phyloP scores from a whole-genome alignment of 2,797 vertebrate species.

The Hyperoplus immaculatus region DNA sequence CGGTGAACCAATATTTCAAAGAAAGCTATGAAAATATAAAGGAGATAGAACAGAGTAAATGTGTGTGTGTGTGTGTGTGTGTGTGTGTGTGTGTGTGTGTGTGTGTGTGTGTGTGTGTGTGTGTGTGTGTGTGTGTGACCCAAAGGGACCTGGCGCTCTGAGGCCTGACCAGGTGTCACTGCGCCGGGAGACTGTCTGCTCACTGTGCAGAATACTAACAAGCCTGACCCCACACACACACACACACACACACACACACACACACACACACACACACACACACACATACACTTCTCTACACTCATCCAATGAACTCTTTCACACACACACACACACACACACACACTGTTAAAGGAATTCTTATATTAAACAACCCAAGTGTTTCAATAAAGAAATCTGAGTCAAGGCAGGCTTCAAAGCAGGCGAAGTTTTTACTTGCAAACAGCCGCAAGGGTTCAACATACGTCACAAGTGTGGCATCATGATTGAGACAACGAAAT shows the following conservation, averaged over 20 bases:
- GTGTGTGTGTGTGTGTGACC: slow-evolving; percentile 63
- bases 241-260: neutral
- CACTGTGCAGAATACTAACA: slow-evolving; percentile 76
- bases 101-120: slow-evolving; percentile 5
- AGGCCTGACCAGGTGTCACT: slow-evolving; percentile 82
- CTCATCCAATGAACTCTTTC: no score
- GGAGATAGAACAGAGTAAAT: no score
- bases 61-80: no score
- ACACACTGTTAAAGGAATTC: no score
- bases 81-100: slow-evolving; percentile 5
- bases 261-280: neutral
- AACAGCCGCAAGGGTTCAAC: no score
- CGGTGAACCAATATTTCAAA: slow-evolving; percentile 31
- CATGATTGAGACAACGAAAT: no score
- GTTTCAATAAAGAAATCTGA: no score
- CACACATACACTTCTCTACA: no score
- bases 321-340: neutral
- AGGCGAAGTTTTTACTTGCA: no score
- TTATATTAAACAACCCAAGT: no score
- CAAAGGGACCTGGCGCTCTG: slow-evolving; percentile 68
- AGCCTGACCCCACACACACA: slow-evolving; percentile 52
- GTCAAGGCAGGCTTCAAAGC: no score
- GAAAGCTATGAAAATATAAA: slow-evolving; percentile 1
- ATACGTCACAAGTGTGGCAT: no score
- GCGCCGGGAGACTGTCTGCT: slow-evolving; percentile 55